phyloP scores from a whole-genome alignment of 2,797 vertebrate species.

The Periparus ater region DNA sequence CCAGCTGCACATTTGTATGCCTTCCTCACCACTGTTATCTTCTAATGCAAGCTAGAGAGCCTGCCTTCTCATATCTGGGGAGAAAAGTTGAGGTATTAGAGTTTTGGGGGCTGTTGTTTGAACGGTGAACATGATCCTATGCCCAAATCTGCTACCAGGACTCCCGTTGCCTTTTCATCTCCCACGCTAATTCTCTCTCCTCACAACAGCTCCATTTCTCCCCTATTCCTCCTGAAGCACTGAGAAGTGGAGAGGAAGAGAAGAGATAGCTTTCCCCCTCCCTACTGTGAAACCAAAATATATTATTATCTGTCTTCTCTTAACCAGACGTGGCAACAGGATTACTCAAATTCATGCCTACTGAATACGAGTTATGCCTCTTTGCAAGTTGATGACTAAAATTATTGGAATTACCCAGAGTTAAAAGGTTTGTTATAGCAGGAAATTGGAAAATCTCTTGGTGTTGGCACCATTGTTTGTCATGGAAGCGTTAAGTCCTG shows the following conservation, averaged over 20 bases:
- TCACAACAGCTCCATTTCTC: neutral
- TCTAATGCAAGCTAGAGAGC: neutral
- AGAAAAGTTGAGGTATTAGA: neutral
- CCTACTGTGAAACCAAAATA: neutral
- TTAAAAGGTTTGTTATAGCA: neutral
- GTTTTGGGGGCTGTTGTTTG: neutral
- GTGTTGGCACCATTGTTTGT: neutral
- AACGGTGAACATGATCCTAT: accelerated
- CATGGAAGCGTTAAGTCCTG: neutral
- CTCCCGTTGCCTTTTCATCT: neutral
- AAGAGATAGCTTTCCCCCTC: neutral
- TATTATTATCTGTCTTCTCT: neutral
- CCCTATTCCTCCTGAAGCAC: neutral
- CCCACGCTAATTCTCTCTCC: accelerated
- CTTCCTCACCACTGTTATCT: neutral
- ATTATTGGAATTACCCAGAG: neutral
- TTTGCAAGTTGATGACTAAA: slow-evolving; percentile 35
- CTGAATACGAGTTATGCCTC: neutral
- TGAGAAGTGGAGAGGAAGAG: neutral
- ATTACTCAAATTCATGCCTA: neutral
- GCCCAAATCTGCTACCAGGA: neutral
- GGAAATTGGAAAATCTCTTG: neutral
- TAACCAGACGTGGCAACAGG: neutral
- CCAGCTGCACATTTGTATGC: neutral
- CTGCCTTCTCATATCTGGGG: neutral